Conservation (phyloP, 2,888 invertebrate species). For the Tachina fera region DNA sequence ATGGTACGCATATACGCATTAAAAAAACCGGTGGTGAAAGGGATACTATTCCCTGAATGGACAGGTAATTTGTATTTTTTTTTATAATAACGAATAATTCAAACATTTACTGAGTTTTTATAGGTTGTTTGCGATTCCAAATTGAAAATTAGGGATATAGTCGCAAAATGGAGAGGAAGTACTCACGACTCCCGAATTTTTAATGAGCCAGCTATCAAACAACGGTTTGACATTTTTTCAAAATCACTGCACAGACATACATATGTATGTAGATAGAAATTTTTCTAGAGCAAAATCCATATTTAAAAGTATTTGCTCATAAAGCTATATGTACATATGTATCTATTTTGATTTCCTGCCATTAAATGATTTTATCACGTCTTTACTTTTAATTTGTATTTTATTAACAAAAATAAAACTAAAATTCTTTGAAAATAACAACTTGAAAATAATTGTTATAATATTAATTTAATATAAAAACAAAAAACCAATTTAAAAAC, state of each 20-base stretch:
- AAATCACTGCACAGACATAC: no score
- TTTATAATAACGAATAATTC: not conserved
- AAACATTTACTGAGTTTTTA: not conserved
- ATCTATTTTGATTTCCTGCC: not conserved
- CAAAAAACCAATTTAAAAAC: slow-evolving; percentile 3
- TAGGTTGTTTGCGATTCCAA: slow-evolving; percentile 11
- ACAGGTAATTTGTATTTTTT: not conserved
- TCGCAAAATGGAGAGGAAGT: not conserved
- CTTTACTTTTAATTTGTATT: slow-evolving; percentile 13
- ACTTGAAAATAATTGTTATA: not conserved
- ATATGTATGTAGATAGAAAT: not conserved
- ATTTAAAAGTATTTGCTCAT: not conserved
- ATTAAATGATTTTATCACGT: slow-evolving; percentile 2
- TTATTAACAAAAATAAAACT: slow-evolving; percentile 3
- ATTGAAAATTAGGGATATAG: slow-evolving; percentile 4
- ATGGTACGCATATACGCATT: not conserved
- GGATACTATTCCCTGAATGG: not conserved
- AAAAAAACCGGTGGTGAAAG: not conserved
- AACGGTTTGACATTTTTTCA: not conserved
- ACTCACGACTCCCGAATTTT: no score
- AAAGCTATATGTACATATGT: not conserved
- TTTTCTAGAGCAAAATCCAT: not conserved
- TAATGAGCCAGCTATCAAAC: no score
- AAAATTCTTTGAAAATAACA: slow-evolving; percentile 7
- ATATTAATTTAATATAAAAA: slow-evolving; percentile 6